These are phyloP conservation scores for Hippocampus mohnikei DNA, from an alignment of 2,113 vertebrate species.

Conservation along the genomic window DNA sequence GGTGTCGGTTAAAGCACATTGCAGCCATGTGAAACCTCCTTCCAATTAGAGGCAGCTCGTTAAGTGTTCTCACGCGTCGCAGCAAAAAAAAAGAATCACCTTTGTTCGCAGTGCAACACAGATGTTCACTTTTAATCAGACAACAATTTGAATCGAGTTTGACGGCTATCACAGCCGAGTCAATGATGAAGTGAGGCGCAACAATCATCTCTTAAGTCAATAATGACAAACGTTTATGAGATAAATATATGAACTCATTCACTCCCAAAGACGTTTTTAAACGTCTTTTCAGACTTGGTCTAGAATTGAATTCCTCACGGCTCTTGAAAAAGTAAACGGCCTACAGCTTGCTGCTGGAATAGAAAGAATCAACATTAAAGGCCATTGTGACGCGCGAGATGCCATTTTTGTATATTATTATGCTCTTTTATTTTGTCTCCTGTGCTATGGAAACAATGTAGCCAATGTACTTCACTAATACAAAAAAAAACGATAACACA, in stretches of 20 bases:
- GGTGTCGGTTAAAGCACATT: not conserved
- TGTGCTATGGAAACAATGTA: not conserved
- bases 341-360: too few species aligned
- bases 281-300: too few species aligned
- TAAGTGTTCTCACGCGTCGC: not conserved
- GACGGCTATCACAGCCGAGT: not conserved
- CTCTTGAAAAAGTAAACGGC: not conserved
- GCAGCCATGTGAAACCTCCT: not conserved
- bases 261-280: too few species aligned
- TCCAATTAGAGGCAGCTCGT: slow-evolving; percentile 1
- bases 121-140: not conserved
- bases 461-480: not conserved
- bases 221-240: too few species aligned
- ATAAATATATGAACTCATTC: too few species aligned
- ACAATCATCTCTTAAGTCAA: not conserved
- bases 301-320: not conserved
- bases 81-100: not conserved
- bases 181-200: not conserved
- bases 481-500: not conserved
- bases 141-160: not conserved
- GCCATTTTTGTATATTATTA: not conserved
- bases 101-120: not conserved
- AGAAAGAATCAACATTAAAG: not conserved
- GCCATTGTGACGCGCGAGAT: not conserved
- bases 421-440: not conserved